Evolutionary conservation across 2,797 vertebrate species (phyloP), one percentile per base, ranked within the genome.

Genomic region (Tokudaia tokunoshimensis): DNA sequence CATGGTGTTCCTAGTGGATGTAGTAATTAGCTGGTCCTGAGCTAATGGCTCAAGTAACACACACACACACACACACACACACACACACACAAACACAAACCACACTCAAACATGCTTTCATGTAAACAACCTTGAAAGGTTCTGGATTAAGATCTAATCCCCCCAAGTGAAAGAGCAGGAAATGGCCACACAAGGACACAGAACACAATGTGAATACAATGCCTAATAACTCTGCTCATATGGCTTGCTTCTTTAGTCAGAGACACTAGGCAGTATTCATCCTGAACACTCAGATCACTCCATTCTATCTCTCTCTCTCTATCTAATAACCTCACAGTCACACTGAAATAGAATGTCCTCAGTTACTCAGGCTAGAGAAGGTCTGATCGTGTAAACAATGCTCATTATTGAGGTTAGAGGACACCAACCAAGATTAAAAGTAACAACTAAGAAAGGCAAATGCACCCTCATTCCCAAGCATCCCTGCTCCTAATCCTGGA

Each of bases 321-420:
- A 2, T 3, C 0, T 10, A 34, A 13, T 65, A n/a, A 75, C 75
- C 34, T 63, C 44, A 63, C 0, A 1, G 22, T 55, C 12, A 37
- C n/a, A 72, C 26, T 31, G 52, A 65, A 19, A 57, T 22, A 41
- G 26, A 55, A 14, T 67, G 17, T 3, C 4, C 37, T 81, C 26
- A 0, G 0, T 70, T 29, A 72, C 50, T 34, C n/a, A 72, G 50
- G 9, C 6, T 57, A 14, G 10, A 47, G 10, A 29, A 44, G n/a
- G 12, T 44, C 13, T 41, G 19, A 57, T 57, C 2, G 4, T 24
- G 12, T 29, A 55, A 41, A 10, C 22, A 31, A 14, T 41, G n/a
- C n/a, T 81, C 9, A 41, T 41, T 29, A 29, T 20, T 70, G 47
- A 81, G 19, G 7, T 50, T 57, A 57, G 37, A 34, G 26, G 15